Percentiles rank a stretch among this genome's conserved stretches.
Evolutionary conservation across 2,888 invertebrate genomes (phyloP).

Genomic region (Ennomos quercinarius): DNA sequence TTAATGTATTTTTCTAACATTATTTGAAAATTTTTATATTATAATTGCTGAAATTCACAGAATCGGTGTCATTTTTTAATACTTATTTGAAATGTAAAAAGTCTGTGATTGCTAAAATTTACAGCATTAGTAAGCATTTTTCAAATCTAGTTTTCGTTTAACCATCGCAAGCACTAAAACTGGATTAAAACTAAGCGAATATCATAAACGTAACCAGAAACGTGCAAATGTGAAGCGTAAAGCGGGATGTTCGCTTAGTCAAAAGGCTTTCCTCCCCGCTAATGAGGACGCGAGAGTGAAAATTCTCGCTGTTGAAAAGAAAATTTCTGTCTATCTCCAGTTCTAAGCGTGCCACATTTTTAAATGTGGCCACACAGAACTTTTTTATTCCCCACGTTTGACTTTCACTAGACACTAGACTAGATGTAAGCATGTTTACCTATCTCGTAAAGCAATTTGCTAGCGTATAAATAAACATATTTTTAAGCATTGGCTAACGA

Average conservation of each 20-base stretch:
- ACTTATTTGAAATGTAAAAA: not conserved
- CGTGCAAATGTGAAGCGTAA: constrained; percentile 51
- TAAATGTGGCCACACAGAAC: constrained; percentile 45
- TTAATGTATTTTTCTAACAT: too few species aligned
- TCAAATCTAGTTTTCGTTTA: not conserved
- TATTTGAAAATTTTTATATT: too few species aligned
- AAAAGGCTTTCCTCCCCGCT: constrained; percentile 62
- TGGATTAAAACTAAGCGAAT: constrained; percentile 19
- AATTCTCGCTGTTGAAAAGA: constrained; percentile 66
- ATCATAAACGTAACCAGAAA: constrained; percentile 38
- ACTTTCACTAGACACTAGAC: too few species aligned
- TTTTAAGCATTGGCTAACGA: too few species aligned
- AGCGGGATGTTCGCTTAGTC: constrained; percentile 63
- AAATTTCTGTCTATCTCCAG: constrained; percentile 62
- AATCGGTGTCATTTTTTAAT: too few species aligned
- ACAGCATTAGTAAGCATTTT: not conserved
- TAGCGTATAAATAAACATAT: not conserved
- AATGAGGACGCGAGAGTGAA: constrained; percentile 69
- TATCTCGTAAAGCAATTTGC: constrained; percentile 6
- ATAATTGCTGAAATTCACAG: too few species aligned
- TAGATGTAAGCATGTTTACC: constrained; percentile 4
- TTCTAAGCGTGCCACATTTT: constrained; percentile 59
- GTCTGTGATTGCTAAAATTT: not conserved
- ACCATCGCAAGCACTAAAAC: constrained; percentile 4
- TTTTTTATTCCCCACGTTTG: constrained; percentile 7